phyloP scores from a whole-genome alignment of 1,140 invertebrate species.

The Tetramorium alpestre region DNA sequence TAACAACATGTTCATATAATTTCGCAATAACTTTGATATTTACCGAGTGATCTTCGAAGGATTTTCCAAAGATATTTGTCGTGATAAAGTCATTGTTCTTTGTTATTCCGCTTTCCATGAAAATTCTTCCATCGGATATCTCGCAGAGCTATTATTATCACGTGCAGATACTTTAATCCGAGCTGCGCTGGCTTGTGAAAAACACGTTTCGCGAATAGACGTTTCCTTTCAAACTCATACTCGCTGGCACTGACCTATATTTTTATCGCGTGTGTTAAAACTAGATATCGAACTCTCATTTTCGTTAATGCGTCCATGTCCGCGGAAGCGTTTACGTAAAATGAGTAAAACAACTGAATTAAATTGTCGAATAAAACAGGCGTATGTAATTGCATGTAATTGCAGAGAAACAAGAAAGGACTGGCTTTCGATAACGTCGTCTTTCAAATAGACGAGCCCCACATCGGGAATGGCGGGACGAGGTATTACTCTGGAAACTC shows the following conservation, averaged over 20 bases:
- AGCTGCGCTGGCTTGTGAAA: neutral
- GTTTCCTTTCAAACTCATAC: constrained; percentile 2
- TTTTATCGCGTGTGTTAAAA: neutral
- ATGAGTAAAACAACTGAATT: neutral
- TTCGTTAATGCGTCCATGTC: neutral
- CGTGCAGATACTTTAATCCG: neutral
- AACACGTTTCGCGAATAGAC: neutral
- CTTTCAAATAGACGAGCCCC: constrained; percentile 41
- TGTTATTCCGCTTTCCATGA: neutral
- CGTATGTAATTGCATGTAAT: neutral
- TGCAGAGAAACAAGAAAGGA: constrained; percentile 21
- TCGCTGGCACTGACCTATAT: neutral
- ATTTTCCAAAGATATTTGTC: neutral
- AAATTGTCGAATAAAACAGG: neutral
- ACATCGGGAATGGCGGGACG: neutral
- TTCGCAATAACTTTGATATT: constrained; percentile 10
- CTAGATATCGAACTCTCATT: neutral
- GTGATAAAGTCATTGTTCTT: constrained; percentile 14
- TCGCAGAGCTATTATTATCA: neutral
- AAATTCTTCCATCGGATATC: neutral
- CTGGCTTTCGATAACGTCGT: constrained; percentile 8
- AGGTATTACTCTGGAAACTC: constrained; percentile 10
- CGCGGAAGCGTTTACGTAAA: neutral
- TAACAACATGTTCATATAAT: neutral
- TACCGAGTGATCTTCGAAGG: neutral